Conservation (phyloP, 2,113 vertebrate species). For the Microcebus lehilahytsara region DNA sequence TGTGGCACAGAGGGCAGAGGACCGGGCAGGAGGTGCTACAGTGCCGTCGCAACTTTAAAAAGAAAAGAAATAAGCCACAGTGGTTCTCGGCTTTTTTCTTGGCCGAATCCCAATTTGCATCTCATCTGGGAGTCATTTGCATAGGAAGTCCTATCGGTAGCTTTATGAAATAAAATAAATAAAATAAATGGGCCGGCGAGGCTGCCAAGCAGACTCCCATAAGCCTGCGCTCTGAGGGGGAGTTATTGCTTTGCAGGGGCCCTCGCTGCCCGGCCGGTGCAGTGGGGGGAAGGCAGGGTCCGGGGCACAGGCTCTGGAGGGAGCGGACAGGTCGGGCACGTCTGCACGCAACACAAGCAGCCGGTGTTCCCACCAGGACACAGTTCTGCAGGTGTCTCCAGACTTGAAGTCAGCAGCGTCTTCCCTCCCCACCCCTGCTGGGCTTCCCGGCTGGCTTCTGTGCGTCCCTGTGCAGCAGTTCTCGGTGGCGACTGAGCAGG, state of each 20-base stretch:
- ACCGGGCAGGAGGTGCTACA: slow-evolving; percentile 7
- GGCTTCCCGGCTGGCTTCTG: not conserved
- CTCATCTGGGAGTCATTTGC: slow-evolving; percentile 67
- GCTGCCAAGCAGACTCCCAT: not conserved
- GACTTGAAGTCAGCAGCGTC: not conserved
- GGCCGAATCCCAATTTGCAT: slow-evolving; percentile 59
- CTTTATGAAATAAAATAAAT: slow-evolving; percentile 69
- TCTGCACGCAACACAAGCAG: not conserved
- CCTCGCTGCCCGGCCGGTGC: not conserved
- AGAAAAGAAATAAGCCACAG: not conserved
- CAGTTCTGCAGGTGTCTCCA: not conserved
- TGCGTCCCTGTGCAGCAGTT: not conserved
- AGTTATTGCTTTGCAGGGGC: not conserved
- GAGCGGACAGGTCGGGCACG: not conserved
- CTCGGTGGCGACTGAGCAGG: not conserved
- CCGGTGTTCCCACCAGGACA: not conserved
- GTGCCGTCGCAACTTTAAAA: not conserved
- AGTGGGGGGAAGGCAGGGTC: not conserved
- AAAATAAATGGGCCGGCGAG: slow-evolving; percentile 28
- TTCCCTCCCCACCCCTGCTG: not conserved
- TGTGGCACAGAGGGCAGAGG: not conserved
- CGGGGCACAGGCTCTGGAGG: not conserved
- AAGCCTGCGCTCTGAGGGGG: not conserved
- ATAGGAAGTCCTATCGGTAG: slow-evolving; percentile 55
- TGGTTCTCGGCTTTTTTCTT: not conserved